phyloP scores from a whole-genome alignment of 2,888 invertebrate genomes.

The Labia minor region DNA sequence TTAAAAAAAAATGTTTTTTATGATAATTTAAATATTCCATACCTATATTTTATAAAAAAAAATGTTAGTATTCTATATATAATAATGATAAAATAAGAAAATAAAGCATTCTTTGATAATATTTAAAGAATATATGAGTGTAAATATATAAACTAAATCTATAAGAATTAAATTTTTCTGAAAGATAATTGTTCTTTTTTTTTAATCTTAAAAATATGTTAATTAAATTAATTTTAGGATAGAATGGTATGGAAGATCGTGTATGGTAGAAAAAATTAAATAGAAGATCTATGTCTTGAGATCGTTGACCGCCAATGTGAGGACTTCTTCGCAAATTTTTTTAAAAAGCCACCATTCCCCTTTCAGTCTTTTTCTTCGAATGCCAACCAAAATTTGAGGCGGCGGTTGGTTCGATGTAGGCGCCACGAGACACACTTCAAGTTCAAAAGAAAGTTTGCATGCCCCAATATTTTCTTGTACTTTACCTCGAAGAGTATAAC shows the following conservation, averaged over 20 bases:
- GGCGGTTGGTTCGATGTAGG: constrained; percentile 34
- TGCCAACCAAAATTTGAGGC: constrained; percentile 43
- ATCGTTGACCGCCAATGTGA: constrained; percentile 40
- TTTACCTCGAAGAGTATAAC: constrained; percentile 55
- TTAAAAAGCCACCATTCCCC: constrained; percentile 76
- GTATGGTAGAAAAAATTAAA: neutral
- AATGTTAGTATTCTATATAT: no score
- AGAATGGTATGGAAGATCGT: neutral
- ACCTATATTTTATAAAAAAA: no score
- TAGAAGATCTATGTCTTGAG: neutral
- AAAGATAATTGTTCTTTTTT: neutral
- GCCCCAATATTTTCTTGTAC: constrained; percentile 37
- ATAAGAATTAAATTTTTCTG: neutral
- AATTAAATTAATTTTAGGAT: neutral
- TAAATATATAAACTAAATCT: neutral
- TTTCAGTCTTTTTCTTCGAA: constrained; percentile 59
- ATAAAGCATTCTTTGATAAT: no score
- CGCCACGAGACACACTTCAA: constrained; percentile 50
- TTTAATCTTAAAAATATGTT: neutral
- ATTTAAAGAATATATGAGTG: no score
- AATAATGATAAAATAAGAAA: no score
- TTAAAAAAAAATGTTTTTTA: no score
- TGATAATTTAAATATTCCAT: no score
- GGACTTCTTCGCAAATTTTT: constrained; percentile 60
- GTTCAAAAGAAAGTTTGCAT: constrained; percentile 52